Percentiles rank a stretch among this genome's conserved stretches.
These are phyloP conservation scores for Mythimna vitellina DNA, from an alignment of 2,888 invertebrate species.

Conservation along the genomic window DNA sequence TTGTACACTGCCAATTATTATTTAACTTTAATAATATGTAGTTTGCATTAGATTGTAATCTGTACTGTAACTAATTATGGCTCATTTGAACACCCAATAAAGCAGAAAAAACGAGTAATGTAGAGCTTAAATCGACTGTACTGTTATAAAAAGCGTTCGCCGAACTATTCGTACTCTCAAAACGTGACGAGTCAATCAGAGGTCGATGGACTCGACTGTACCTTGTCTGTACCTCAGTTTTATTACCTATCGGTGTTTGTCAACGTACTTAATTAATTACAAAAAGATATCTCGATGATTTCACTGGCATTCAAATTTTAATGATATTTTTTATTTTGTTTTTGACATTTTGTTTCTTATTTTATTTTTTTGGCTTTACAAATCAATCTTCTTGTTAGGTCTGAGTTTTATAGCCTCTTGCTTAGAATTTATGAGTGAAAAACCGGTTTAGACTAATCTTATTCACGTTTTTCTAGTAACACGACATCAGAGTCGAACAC, in stretches of 20 bases:
- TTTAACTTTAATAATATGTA: conserved; percentile 10
- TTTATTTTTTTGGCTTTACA: too few species aligned
- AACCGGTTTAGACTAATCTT: conserved; percentile 42
- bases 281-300: conserved; percentile 12
- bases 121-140: conserved; percentile 54
- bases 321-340: neutral
- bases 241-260: conserved; percentile 31
- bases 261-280: conserved; percentile 37
- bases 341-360: too few species aligned
- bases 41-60: conserved; percentile 32
- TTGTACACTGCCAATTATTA: conserved; percentile 15
- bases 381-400: neutral
- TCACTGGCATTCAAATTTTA: conserved; percentile 18
- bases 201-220: conserved; percentile 70
- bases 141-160: conserved; percentile 66
- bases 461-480: conserved; percentile 44
- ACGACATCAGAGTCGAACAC: conserved; percentile 4
- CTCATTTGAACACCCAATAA: conserved; percentile 31
- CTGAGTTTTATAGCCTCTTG: conserved; percentile 1
- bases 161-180: conserved; percentile 72
- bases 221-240: conserved; percentile 41
- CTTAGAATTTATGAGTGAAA: conserved; percentile 27
- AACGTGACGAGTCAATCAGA: conserved; percentile 75
- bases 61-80: conserved; percentile 33
- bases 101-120: conserved; percentile 18